These are phyloP conservation scores for Leptinotarsa lineolata DNA, from an alignment of 1,140 invertebrate species.

Conservation along the genomic window DNA sequence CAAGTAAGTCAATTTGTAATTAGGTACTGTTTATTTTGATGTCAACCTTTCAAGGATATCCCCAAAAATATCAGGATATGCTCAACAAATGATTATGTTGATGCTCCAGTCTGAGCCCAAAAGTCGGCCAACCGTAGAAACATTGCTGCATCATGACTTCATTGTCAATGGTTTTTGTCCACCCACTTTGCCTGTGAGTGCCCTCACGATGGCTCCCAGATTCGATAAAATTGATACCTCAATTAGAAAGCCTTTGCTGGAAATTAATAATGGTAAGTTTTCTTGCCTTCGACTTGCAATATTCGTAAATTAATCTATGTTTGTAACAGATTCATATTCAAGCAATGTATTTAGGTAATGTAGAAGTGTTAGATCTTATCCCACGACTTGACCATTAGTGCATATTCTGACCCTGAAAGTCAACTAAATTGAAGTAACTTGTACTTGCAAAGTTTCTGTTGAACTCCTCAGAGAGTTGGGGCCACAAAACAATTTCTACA, in stretches of 20 bases:
- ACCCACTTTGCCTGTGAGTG: slow-evolving; percentile 80
- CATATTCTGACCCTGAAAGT: too few species aligned
- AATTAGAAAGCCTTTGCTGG: slow-evolving; percentile 68
- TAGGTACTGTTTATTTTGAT: not conserved
- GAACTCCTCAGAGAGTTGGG: too few species aligned
- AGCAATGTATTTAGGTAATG: too few species aligned
- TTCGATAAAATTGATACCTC: slow-evolving; percentile 66
- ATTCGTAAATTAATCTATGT: too few species aligned
- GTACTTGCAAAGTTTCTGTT: too few species aligned
- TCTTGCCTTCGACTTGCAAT: too few species aligned
- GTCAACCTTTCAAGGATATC: slow-evolving; percentile 66
- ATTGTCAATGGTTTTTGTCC: slow-evolving; percentile 78
- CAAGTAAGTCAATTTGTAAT: slow-evolving; percentile 55
- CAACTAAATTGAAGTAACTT: too few species aligned
- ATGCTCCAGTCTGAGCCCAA: slow-evolving; percentile 85
- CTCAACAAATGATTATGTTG: slow-evolving; percentile 79
- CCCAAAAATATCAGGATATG: slow-evolving; percentile 68
- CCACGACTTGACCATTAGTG: too few species aligned
- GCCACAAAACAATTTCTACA: too few species aligned
- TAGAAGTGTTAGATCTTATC: too few species aligned
- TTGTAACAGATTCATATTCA: too few species aligned
- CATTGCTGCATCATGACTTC: slow-evolving; percentile 75
- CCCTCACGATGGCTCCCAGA: slow-evolving; percentile 89
- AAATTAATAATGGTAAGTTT: slow-evolving; percentile 64
- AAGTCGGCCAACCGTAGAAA: slow-evolving; percentile 76